Base-by-base conservation (phyloP, 2,888 invertebrate genomes). In the Amphipoea lucens region DNA sequence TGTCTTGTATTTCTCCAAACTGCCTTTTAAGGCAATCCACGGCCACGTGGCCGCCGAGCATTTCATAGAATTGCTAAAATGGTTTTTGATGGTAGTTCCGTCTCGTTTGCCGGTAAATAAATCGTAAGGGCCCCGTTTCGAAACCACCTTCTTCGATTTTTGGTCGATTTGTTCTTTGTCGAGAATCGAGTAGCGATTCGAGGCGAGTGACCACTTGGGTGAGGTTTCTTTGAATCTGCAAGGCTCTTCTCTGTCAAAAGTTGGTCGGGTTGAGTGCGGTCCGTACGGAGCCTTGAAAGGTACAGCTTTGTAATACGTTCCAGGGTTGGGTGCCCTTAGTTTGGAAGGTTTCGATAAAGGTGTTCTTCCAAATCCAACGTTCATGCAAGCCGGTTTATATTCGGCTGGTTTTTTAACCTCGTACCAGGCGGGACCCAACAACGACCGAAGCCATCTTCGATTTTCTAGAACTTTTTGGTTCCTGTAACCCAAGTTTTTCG, bases 101-200 rank as follows among this genome's bases (percentile, higher is more conserved):
- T 97, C 97, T 70, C 97, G 93, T 51, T 94, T 94, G 0, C 97
- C 97, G 0, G 97, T 97, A 84, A 96, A 96, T 2, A 96, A 89
- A 72, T 96, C 95, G 82, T 96, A 97, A 0, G 96, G 96, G 0
- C 96, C 96, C 57, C 94, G 91, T 36, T 92, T 83, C 1, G 96
- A 96, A 4, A 96, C 94, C 0, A 95, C 0, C 84, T 95, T 96
- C 4, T 94, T 94, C 2, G 95, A 88, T 89, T 94, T 96, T 80
- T 94, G 89, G 48, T 95, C 95, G 45, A 96, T 95, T 71, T 89
- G 84, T 40, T 94, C 93, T 86, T 93, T 94, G 77, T 97, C 96
- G 11, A 94, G 62, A 42, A 96, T 94, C 2, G 12, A 91, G 85
- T 97, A 97, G n/a, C 96, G 94, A 79, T 96, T 89, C 2, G 95